These are phyloP conservation scores for Tyto alba DNA, from an alignment of 2,113 vertebrate species.

Conservation along the genomic window DNA sequence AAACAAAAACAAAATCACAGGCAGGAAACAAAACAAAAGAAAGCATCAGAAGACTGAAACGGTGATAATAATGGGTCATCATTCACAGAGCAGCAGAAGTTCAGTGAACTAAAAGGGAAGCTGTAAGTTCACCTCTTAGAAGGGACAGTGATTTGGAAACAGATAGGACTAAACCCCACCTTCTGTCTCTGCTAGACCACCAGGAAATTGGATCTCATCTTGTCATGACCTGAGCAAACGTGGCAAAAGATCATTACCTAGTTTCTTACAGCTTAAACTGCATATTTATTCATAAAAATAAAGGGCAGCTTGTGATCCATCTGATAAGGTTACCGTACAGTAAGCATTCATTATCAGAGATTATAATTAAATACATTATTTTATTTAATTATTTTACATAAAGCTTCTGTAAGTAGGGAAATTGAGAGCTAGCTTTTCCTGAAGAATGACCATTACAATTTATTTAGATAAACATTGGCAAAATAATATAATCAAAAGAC, in stretches of 20 bases:
- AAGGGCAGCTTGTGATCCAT: neutral
- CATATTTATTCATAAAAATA: neutral
- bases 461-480: neutral
- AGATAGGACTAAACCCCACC: neutral
- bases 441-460: neutral
- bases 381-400: neutral
- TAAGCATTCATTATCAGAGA: neutral
- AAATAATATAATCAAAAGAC: neutral
- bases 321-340: neutral
- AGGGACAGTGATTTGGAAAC: neutral
- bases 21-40: neutral
- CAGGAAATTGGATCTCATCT: neutral
- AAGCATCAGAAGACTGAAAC: neutral
- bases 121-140: neutral
- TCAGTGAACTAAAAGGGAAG: neutral
- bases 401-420: neutral
- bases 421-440: neutral
- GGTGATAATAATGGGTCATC: neutral
- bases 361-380: neutral
- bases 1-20: neutral
- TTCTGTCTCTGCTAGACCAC: neutral
- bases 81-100: neutral
- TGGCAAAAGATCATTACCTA: neutral
- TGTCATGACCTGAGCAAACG: neutral
- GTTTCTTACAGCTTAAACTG: neutral